Evolutionary conservation across 2,113 vertebrate genomes (phyloP).

Genomic region (Oncorhynchus tshawytscha): DNA sequence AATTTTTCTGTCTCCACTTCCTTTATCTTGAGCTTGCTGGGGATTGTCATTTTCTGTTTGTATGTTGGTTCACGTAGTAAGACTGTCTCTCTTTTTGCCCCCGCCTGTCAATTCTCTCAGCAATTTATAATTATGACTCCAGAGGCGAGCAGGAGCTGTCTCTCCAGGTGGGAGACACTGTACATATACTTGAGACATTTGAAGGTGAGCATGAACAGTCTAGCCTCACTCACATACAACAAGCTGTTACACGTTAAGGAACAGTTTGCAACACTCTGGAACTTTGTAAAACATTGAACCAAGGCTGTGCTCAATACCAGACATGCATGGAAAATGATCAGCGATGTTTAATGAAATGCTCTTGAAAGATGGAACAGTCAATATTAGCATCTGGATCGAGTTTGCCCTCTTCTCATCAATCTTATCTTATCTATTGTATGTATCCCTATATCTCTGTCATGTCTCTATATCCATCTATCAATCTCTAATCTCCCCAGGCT

Average conservation of each 20-base stretch:
- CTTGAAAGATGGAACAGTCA: background rate
- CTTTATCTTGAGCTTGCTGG: background rate
- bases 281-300: slow-evolving; percentile 2
- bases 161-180: slow-evolving; percentile 90
- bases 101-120: slow-evolving; percentile 58
- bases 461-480: background rate
- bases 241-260: slow-evolving; percentile 34
- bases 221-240: slow-evolving; percentile 45
- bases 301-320: slow-evolving; percentile 5
- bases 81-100: background rate
- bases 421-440: slow-evolving; percentile 1
- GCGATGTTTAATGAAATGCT: slow-evolving; percentile 15
- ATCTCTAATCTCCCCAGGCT: slow-evolving; percentile 73
- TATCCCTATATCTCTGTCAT: slow-evolving; percentile 1
- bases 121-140: slow-evolving; percentile 89
- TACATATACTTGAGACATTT: slow-evolving; percentile 94
- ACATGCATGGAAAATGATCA: slow-evolving; percentile 15
- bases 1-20: background rate
- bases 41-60: background rate
- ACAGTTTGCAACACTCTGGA: slow-evolving; percentile 22
- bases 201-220: slow-evolving; percentile 79
- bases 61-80: background rate
- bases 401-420: slow-evolving; percentile 19
- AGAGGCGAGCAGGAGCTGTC: slow-evolving; percentile 84
- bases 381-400: slow-evolving; percentile 16